Conservation (phyloP, 2,113 vertebrate genomes). For the Athene cunicularia region DNA sequence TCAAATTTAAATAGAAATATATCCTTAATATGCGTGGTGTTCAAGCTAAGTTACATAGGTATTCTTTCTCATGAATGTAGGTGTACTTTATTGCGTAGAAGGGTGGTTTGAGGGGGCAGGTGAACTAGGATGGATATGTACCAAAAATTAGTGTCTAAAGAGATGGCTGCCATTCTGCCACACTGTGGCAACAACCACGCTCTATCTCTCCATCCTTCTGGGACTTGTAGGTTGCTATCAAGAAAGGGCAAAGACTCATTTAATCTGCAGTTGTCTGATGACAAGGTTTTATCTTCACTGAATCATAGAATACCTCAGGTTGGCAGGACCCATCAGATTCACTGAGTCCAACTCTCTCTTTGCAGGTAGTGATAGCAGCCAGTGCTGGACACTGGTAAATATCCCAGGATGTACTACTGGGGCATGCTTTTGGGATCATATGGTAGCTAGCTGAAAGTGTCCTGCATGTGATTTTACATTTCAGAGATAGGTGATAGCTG, state of each 20-base stretch:
- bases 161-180: background rate
- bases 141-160: background rate
- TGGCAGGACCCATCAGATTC: background rate
- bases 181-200: rapidly evolving
- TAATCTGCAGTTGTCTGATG: background rate
- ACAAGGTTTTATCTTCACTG: background rate
- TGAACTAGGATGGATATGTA: background rate
- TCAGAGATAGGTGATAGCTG: conserved; percentile 10
- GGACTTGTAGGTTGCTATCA: background rate
- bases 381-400: background rate
- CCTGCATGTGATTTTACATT: conserved; percentile 18
- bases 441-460: background rate
- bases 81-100: background rate
- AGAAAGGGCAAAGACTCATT: background rate
- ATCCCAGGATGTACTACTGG: background rate
- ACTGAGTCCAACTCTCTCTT: background rate
- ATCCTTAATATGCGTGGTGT: background rate
- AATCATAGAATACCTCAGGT: background rate
- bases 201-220: background rate
- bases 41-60: background rate
- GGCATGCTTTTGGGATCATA: background rate
- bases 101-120: background rate
- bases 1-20: background rate
- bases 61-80: background rate
- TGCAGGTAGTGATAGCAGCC: background rate